Percentiles rank a stretch among this genome's conserved stretches.
These are phyloP conservation scores for Catajapyx aquilonaris DNA, from an alignment of 1,140 invertebrate genomes.

Conservation along the genomic window DNA sequence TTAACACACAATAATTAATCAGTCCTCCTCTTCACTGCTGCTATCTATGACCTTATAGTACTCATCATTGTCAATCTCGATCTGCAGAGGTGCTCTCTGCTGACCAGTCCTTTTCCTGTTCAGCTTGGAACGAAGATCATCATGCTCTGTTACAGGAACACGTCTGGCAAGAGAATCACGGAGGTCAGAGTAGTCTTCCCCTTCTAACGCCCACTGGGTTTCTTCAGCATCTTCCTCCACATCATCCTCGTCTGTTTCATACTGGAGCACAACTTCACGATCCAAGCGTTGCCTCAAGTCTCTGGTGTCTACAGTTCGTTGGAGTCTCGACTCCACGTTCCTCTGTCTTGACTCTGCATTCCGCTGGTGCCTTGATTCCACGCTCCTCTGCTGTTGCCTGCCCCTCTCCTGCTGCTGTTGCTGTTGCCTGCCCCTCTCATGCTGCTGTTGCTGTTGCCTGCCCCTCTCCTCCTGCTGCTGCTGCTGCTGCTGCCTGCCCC, in stretches of 20 bases:
- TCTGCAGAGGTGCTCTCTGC: conserved; percentile 9
- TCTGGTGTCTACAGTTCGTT: not conserved
- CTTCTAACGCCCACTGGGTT: not conserved
- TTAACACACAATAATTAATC: too few species aligned
- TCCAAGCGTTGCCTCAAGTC: not conserved
- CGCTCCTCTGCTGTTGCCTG: too few species aligned
- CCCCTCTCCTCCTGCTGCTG: not conserved
- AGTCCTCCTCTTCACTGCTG: not conserved
- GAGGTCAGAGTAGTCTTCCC: not conserved
- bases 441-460: too few species aligned
- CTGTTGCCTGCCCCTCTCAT: not conserved
- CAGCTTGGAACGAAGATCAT: conserved; percentile 10
- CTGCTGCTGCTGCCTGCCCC: not conserved
- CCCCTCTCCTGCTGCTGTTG: not conserved
- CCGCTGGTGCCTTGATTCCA: too few species aligned
- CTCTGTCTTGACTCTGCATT: too few species aligned
- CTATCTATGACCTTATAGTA: conserved; percentile 10
- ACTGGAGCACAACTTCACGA: not conserved
- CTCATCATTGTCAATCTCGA: conserved; percentile 12
- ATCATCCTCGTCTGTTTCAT: not conserved
- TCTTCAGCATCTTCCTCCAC: not conserved
- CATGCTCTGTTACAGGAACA: too few species aligned
- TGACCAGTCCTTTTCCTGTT: conserved; percentile 8
- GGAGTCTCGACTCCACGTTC: not conserved
- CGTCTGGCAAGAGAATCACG: not conserved